Evolutionary conservation across 2,888 invertebrate species (phyloP), one percentile per base, ranked within the genome.

Genomic region (Heliconius erato): DNA sequence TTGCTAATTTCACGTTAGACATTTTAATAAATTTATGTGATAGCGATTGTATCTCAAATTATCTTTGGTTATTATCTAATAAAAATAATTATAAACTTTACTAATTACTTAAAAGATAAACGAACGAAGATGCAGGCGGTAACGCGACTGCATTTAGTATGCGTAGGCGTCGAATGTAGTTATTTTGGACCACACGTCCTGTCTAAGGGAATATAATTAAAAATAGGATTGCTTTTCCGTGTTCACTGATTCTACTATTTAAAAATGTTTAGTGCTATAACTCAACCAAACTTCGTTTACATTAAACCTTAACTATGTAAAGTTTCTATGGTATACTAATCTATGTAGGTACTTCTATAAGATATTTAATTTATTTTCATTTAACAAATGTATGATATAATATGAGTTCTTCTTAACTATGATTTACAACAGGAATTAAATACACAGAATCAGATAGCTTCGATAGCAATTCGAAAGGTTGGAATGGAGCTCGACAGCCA

Each of bases 1-100:
- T 96, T 28, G 97, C 97, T 88, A 97, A 96, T 90, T 97, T 97
- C 79, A 97, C 96, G 86, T 96, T 96, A 67, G 97, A 96, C 97
- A 97, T 97, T 54, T 67, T 35, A 28, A 28, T 40, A n/a, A 59
- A 19, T 59, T 19, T 40, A 67, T 44, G 67, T 7, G 19, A 65
- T 69, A 23, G n/a, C 6, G n/a, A 40, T 63, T 16, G 35, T 26
- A 14, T 74, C 32, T 74, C 19, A 68, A 68, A 19, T 68, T 32
- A 1, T 68, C 1, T 68, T 32, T 12, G 16, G 19, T 32, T 23
- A 35, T 6, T 19, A n/a, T 71, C 4, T 26, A 12, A 65, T n/a
- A 65, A 3, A 4, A 65, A 26, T 26, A 14, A 12, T 28, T 28
- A 28, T 4, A 16, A 12, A 65, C 26, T 11, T 65, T 26, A n/a